A percentile compares a stretch with the other conserved stretches of the same genome.
Conservation (phyloP, 2,888 invertebrate genomes). For the Erebia epiphron region DNA sequence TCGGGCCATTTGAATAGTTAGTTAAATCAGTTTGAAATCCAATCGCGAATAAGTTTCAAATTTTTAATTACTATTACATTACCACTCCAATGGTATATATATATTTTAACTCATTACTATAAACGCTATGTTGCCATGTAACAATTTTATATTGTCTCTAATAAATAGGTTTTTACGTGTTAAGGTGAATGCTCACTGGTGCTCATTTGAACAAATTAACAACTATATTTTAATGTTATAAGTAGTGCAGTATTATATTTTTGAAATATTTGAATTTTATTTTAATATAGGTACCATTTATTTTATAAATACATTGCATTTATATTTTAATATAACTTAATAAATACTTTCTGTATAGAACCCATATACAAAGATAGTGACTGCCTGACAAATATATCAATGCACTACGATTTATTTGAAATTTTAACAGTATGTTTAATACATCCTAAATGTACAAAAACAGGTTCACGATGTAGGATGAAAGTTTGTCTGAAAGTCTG, state of each 20-base stretch:
- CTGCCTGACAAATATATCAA: too few species aligned
- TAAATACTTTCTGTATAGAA: too few species aligned
- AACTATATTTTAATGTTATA: neutral
- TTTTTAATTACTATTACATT: constrained; percentile 3
- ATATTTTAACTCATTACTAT: neutral
- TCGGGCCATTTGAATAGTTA: neutral
- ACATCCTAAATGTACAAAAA: too few species aligned
- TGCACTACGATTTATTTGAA: too few species aligned
- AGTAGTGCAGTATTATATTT: neutral
- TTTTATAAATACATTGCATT: too few species aligned
- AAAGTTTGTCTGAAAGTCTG: too few species aligned
- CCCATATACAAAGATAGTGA: too few species aligned
- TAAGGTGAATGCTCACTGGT: constrained; percentile 20
- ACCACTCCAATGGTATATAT: constrained; percentile 5
- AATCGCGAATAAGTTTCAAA: neutral
- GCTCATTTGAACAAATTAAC: constrained; percentile 1
- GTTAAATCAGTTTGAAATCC: neutral
- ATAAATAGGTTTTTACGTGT: neutral
- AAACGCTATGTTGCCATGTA: constrained; percentile 33
- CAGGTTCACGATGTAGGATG: too few species aligned
- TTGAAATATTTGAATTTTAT: neutral
- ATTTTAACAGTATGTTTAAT: too few species aligned
- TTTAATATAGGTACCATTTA: too few species aligned
- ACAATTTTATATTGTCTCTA: constrained; percentile 25
- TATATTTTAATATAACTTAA: too few species aligned